These are phyloP conservation scores for Chamaea fasciata DNA, from an alignment of 2,113 vertebrate species.

Conservation along the genomic window DNA sequence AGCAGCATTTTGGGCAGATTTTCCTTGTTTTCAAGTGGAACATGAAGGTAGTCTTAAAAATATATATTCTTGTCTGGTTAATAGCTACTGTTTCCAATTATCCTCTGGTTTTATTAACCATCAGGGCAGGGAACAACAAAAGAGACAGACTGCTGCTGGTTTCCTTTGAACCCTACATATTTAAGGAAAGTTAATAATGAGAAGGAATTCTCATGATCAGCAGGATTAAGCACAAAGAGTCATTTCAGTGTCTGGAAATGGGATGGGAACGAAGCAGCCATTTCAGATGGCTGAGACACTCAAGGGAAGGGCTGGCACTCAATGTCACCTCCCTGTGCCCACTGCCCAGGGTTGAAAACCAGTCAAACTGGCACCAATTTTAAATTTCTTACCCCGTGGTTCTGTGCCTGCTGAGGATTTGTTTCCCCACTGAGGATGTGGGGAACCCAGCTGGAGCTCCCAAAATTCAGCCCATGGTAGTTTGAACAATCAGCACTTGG, in stretches of 20 bases:
- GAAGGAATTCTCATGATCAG: constrained; percentile 30
- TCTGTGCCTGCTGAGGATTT: not conserved
- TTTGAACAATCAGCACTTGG: not conserved
- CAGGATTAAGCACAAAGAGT: not conserved
- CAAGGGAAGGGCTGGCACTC: not conserved
- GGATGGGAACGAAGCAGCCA: not conserved
- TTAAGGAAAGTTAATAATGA: constrained; percentile 22
- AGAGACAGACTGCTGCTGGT: constrained; percentile 27
- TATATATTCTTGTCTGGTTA: not conserved
- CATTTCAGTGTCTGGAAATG: constrained; percentile 3
- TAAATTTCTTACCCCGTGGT: not conserved
- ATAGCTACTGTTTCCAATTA: constrained; percentile 49
- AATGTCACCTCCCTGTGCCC: not conserved
- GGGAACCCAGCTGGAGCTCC: not conserved
- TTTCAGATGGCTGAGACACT: not conserved
- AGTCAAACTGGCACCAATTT: not conserved
- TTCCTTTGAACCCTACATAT: constrained; percentile 34
- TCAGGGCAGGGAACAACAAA: not conserved
- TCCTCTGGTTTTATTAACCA: constrained; percentile 13
- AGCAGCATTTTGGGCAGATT: not conserved
- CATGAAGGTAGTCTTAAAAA: not conserved
- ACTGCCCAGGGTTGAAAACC: not conserved
- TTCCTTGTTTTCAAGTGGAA: not conserved
- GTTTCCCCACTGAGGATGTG: not conserved
- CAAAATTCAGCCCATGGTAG: not conserved